Conservation (phyloP, 2,113 vertebrate species). For the Oryzias woworae region DNA sequence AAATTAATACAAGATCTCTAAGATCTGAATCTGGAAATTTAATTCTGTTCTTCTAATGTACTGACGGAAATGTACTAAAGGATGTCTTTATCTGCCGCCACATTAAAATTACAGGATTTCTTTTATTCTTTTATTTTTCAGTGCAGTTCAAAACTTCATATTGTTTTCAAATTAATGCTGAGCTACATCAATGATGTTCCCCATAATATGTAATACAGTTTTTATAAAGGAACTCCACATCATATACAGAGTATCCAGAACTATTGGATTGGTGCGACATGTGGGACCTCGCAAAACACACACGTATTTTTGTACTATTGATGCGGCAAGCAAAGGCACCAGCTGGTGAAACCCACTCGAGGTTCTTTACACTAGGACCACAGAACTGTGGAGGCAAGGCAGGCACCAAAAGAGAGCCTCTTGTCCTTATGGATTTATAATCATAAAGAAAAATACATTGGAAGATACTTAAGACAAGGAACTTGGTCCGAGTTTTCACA, state of each 20-base stretch:
- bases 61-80: no score
- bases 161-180: no score
- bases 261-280: conserved; percentile 50
- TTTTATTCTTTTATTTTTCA: background rate
- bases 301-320: conserved; percentile 50
- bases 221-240: conserved; percentile 22
- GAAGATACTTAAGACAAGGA: conserved; percentile 52
- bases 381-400: conserved; percentile 38
- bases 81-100: no score
- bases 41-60: no score
- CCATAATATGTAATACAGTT: conserved; percentile 3
- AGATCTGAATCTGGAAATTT: no score
- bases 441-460: conserved; percentile 48
- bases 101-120: no score
- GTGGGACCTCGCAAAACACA: conserved; percentile 44
- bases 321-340: conserved; percentile 65
- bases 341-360: conserved; percentile 72
- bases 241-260: conserved; percentile 34
- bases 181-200: background rate
- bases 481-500: conserved; percentile 8
- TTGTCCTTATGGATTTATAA: no score
- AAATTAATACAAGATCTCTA: no score
- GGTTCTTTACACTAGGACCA: conserved; percentile 59
- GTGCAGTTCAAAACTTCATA: background rate
- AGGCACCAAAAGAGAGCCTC: conserved; percentile 18